Base-by-base conservation (phyloP, 1,140 invertebrate genomes). In the Bilobella aurantiaca region DNA sequence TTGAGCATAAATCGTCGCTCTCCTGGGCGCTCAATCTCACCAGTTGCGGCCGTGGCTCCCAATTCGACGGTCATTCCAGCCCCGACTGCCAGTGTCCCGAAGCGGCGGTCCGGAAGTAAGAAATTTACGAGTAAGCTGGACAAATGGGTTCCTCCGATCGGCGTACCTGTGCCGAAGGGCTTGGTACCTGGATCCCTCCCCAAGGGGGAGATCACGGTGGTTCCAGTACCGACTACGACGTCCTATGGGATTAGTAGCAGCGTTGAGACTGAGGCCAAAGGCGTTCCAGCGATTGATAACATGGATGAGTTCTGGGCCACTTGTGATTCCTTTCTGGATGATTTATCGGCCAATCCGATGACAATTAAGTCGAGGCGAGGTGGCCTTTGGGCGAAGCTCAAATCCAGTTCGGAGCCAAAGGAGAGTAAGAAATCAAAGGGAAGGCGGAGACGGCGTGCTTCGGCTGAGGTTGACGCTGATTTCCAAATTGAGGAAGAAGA, bases 241-340 rank as follows among this genome's bases (percentile, higher is more conserved):
- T 57, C 58, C 46, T 47, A 57, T 62, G 57, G 12, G 28, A 31
- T 5, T 27, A 30, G 18, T 53, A 60, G 16, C 18, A 47, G 25
- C 28, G 30, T n/a, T 47, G 56, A 21, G 3, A 57, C 42, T 31
- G 31, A 63, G n/a, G n/a, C n/a, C 8, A n/a, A 57, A 30, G 5
- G n/a, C 25, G 57, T 31, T 42, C 31, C 58, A 14, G 59, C 64
- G 8, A 46, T 31, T 3, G 66, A 67, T 12, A 23, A 3, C 21
- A 31, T 61, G 18, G 70, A 72, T 49, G 65, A 58, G 25, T 72
- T 72, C 56, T 72, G 68, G 68, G 68, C 66, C 42, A 68, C 65
- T 34, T 72, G 71, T 62, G 71, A 72, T 61, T 72, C 71, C 16
- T 72, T 72, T 34, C 28, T 72, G 14, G 64, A 62, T 63, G 71